Conservation (phyloP, 2,113 vertebrate genomes). For the Acinonyx jubatus region DNA sequence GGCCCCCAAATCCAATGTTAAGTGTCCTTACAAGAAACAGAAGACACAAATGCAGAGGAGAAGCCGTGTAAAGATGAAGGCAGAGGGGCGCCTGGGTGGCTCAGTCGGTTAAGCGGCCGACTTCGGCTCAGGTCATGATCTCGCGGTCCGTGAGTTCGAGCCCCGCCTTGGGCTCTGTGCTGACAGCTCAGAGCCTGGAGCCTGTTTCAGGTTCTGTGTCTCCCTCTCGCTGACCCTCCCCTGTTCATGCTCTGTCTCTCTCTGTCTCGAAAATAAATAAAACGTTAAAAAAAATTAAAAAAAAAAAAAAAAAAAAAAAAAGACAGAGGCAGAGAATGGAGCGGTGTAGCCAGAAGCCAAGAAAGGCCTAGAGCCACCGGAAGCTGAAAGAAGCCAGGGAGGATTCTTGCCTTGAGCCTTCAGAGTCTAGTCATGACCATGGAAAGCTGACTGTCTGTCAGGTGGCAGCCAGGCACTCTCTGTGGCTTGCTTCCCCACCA, state of each 20-base stretch:
- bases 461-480: neutral
- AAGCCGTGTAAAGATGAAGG: neutral
- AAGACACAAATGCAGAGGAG: neutral
- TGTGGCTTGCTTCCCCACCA: neutral
- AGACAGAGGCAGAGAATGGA: neutral
- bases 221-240: no score
- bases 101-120: no score
- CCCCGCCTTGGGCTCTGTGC: no score
- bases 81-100: no score
- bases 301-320: no score
- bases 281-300: no score
- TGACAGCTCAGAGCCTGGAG: no score
- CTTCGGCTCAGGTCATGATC: no score
- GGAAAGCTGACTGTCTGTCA: neutral
- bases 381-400: neutral
- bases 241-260: no score
- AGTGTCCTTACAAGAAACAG: neutral
- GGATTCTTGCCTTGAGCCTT: neutral
- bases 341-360: neutral
- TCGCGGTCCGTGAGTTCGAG: no score
- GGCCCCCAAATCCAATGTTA: neutral
- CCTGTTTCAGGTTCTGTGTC: no score
- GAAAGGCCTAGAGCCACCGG: neutral
- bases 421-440: neutral
- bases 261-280: no score